Percentiles rank a stretch among this genome's conserved stretches.
Evolutionary conservation across 2,888 invertebrate species (phyloP).

Genomic region (Aricia artaxerxes): DNA sequence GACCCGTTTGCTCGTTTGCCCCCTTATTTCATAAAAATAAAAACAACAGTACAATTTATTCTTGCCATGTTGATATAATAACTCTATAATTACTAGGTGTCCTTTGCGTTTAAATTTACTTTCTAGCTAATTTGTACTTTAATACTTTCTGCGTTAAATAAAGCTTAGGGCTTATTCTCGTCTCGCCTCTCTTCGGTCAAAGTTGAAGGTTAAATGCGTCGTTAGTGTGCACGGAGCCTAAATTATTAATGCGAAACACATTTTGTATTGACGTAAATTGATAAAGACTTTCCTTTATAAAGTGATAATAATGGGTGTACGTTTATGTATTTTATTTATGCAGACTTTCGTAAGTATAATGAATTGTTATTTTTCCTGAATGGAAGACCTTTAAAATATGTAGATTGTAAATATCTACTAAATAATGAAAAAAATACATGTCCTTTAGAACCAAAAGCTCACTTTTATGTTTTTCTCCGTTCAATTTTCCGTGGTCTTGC

Average conservation of each 20-base stretch:
- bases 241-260: background rate
- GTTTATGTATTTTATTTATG: background rate
- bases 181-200: background rate
- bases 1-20: too few relatives aligned
- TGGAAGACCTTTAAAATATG: background rate
- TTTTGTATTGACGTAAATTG: conserved; percentile 23
- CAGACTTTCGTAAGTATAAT: background rate
- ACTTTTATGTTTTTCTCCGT: too few relatives aligned
- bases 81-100: too few relatives aligned
- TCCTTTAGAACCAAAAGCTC: too few relatives aligned
- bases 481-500: too few relatives aligned
- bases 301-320: background rate
- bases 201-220: background rate
- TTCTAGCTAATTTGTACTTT: background rate
- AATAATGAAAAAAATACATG: background rate
- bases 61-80: too few relatives aligned
- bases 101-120: too few relatives aligned
- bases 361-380: conserved; percentile 4
- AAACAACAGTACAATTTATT: too few relatives aligned
- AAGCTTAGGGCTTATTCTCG: background rate
- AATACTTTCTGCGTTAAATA: background rate
- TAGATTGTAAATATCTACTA: background rate
- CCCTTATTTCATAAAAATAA: too few relatives aligned
- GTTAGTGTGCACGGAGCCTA: background rate
- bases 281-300: conserved; percentile 17